A percentile compares a stretch with the other conserved stretches of the same genome.
phyloP scores from a whole-genome alignment of 2,797 vertebrate genomes.

The Ara ararauna region DNA sequence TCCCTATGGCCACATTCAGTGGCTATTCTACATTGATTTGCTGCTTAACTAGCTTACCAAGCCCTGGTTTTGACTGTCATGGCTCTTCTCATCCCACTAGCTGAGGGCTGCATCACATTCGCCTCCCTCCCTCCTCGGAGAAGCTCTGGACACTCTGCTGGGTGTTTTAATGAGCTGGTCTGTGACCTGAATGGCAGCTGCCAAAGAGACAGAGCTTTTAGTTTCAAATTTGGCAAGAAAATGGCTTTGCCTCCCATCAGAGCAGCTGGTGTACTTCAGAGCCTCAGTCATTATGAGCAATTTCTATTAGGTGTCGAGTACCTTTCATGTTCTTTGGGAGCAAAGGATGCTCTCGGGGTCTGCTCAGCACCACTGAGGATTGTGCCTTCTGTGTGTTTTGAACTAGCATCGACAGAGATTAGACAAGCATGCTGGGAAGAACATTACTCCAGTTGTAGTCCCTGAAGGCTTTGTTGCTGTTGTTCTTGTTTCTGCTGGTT shows the following conservation, averaged over 20 bases:
- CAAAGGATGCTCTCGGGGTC: background rate
- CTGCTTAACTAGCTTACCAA: background rate
- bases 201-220: constrained; percentile 26
- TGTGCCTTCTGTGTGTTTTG: constrained; percentile 16
- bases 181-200: constrained; percentile 58
- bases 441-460: background rate
- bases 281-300: constrained; percentile 7
- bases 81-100: background rate
- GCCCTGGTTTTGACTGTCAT: background rate
- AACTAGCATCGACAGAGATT: constrained; percentile 43
- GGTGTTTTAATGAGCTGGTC: constrained; percentile 64
- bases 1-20: background rate
- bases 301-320: constrained; percentile 17
- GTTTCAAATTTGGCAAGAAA: constrained; percentile 46
- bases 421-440: constrained; percentile 6
- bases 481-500: background rate
- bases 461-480: background rate
- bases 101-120: background rate
- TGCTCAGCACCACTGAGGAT: background rate
- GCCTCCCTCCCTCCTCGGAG: background rate
- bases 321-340: constrained; percentile 5
- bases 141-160: background rate
- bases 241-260: constrained; percentile 33
- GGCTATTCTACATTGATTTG: background rate
- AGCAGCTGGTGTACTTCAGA: constrained; percentile 24